Base-by-base conservation (phyloP, 2,113 vertebrate genomes). In the Excalfactoria chinensis region DNA sequence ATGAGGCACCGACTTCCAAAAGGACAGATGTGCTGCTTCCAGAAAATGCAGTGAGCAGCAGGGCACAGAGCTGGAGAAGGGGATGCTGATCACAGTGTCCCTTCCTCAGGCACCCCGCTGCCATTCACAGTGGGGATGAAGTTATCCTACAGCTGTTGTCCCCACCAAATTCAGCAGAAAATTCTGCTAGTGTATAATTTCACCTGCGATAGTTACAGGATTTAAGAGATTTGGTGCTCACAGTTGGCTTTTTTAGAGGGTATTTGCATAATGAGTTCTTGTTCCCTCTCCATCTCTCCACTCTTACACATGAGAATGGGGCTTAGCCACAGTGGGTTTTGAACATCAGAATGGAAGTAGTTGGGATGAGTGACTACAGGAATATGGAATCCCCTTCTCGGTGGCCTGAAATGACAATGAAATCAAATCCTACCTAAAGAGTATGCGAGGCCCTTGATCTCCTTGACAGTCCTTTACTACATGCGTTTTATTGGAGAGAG, bases 381-480 rank as follows among this genome's bases (percentile, higher is more conserved):
- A 94, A 78, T 87, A 84, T 49, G 70, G 84, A 94, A 76, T 90
- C 91, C 71, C 81, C 84, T 94, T 74, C 86, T 78, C 5, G 48
- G 58, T 85, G 63, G 81, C 81, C 78, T 89, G 84, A 90, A 86
- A 67, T 87, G 75, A 90, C 84, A 82, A 89, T 79, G 86, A 93
- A 92, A 96, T 89, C 7, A 21, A 95, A 90, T 79, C 86, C 81
- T 89, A 94, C 84, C 89, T 86, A 62, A 89, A 92, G 77, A 37
- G 21, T 40, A 71, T 44, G 66, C 68, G 89, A 72, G 90, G 63
- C 78, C 59, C 90, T 93, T 94, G 90, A 85, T 95, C 81, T 82
- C 59, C 72, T 67, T 82, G 59, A 79, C 67, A 84, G 68, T 51
- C 23, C 73, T 88, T 88, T 70, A 84, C 80, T 84, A n/a, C 70